Conservation (phyloP, 1,140 invertebrate genomes). For the Pollicipes pollicipes region DNA sequence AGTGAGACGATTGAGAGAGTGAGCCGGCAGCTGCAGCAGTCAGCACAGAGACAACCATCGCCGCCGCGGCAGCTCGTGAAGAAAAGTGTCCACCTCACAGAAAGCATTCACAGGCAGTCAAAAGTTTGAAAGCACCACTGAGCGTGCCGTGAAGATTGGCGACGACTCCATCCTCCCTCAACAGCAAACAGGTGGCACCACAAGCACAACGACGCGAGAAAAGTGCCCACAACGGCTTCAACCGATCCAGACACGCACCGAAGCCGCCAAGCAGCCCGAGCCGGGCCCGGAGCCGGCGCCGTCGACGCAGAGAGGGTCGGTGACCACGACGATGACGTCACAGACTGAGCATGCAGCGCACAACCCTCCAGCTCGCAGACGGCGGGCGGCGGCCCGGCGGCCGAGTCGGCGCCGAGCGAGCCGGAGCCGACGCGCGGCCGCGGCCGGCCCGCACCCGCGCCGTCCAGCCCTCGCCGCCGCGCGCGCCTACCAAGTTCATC, state of each 20-base stretch:
- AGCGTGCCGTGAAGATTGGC: not conserved
- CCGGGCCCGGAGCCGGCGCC: too few relatives aligned
- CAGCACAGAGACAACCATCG: not conserved
- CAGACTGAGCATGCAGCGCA: too few relatives aligned
- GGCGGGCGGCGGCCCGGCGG: too few relatives aligned
- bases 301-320: too few relatives aligned
- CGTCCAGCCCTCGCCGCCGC: constrained; percentile 23
- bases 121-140: not conserved
- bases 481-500: constrained; percentile 45
- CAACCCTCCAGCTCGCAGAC: not conserved
- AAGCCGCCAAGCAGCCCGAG: too few relatives aligned
- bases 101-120: not conserved
- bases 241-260: too few relatives aligned
- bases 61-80: not conserved
- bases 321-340: too few relatives aligned
- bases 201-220: too few relatives aligned
- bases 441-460: too few relatives aligned
- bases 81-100: not conserved
- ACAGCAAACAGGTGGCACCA: too few relatives aligned
- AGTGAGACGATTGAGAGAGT: not conserved
- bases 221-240: too few relatives aligned
- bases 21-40: not conserved
- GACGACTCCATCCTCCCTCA: not conserved
- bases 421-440: too few relatives aligned
- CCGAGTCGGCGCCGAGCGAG: not conserved